Evolutionary conservation across 2,797 vertebrate species (phyloP), one percentile per base, ranked within the genome.

Genomic region (Argyrosomus regius): DNA sequence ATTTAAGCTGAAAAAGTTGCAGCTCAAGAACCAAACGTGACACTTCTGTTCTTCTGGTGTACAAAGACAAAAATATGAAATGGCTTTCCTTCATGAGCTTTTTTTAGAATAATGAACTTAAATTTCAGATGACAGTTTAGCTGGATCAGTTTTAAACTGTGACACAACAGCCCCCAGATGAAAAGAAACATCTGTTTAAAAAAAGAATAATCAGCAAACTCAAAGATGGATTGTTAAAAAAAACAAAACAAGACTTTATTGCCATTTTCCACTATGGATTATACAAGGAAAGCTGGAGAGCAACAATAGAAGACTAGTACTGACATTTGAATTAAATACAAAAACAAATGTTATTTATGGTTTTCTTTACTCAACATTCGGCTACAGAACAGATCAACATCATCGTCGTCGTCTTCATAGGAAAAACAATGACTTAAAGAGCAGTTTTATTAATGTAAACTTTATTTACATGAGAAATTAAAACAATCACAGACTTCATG

Each of bases 381-480:
- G 79, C 81, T 82, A 84, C 83, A 56, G 73, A 83, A 79, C 76
- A 86, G 88, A 93, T 65, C 69, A 5, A 59, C 24, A 6, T 75
- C 59, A 17, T 22, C 2, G 6, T 61, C 14, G 12, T 13, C 3
- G 6, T 80, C 79, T 57, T 79, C 28, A 35, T 60, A 49, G 66
- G 46, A 77, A 76, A 81, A 91, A 91, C 35, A 63, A 83, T 83
- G 63, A 56, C n/a, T 53, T 64, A 83, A 93, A 93, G 85, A 88
- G 75, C 75, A 13, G 57, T 71, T 90, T 94, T 83, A 93, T 87
- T 97, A 97, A 97, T 94, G 96, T 95, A 97, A 97, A 97, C 95
- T 97, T 97, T 98, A 99, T 99, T 99, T 98, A 98, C 96, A 98
- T 94, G 83, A 97, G 94, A 64, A 87, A 87, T 87, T 83, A 87